A percentile compares a stretch with the other conserved stretches of the same genome.
Conservation (phyloP, 1,140 invertebrate genomes). For the Listronotus oregonensis region DNA sequence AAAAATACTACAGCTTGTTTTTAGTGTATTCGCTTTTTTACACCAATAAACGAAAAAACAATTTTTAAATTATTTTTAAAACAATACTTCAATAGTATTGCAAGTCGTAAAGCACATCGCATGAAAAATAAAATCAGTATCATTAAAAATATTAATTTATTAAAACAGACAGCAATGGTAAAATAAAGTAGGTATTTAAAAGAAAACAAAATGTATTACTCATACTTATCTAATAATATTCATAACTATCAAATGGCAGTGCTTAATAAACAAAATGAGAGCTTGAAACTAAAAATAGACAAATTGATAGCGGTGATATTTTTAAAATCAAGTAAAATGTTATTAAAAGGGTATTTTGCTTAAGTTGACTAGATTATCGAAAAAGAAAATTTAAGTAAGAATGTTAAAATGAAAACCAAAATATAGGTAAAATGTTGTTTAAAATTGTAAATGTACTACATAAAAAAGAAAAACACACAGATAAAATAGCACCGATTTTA, state of each 20-base stretch:
- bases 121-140: not conserved
- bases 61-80: no score
- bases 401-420: constrained; percentile 8
- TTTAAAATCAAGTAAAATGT: not conserved
- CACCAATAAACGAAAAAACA: no score
- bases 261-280: constrained; percentile 41
- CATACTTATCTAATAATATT: constrained; percentile 20
- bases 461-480: not conserved
- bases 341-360: not conserved
- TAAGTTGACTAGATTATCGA: constrained; percentile 15
- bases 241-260: constrained; percentile 46
- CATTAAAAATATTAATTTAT: constrained; percentile 15
- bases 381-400: constrained; percentile 15
- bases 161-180: constrained; percentile 27
- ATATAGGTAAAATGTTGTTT: no score
- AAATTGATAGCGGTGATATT: constrained; percentile 6
- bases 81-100: no score
- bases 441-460: not conserved
- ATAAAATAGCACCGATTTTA: constrained; percentile 3
- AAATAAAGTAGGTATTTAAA: constrained; percentile 9
- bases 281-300: constrained; percentile 6
- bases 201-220: constrained; percentile 2
- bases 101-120: no score
- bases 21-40: no score
- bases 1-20: no score